A percentile compares a stretch with the other conserved stretches of the same genome.
Conservation (phyloP, 2,888 invertebrate species). For the Trachelus troglodyta region DNA sequence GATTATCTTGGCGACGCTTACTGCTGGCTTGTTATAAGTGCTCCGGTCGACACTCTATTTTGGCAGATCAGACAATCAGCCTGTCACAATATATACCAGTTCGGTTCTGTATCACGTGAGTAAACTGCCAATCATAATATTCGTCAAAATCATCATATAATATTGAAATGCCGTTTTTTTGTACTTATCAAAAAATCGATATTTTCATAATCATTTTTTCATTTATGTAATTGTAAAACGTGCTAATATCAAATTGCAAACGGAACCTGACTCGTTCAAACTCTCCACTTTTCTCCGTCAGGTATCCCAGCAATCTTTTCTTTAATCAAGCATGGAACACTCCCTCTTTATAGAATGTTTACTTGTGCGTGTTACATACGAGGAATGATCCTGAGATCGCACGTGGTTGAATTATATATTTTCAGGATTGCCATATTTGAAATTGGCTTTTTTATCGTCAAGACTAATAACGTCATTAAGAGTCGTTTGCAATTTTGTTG, state of each 20-base stretch:
- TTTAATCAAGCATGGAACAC: conserved; percentile 50
- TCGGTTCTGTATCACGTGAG: background rate
- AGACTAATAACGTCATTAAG: conserved; percentile 45
- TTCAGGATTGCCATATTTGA: conserved; percentile 34
- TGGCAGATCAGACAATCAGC: conserved; percentile 45
- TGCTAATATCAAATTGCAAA: conserved; percentile 46
- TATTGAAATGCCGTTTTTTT: background rate
- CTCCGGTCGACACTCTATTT: conserved; percentile 33
- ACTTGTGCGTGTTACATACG: background rate
- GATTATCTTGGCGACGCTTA: conserved; percentile 40
- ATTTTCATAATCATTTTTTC: background rate
- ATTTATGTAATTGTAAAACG: background rate
- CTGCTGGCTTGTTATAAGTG: background rate
- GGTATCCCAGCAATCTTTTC: conserved; percentile 50
- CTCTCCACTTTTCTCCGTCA: conserved; percentile 45
- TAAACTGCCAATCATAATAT: background rate
- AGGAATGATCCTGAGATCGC: background rate
- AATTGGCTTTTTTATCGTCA: conserved; percentile 55
- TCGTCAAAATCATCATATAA: background rate
- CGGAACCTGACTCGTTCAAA: conserved; percentile 50
- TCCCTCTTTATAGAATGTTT: background rate
- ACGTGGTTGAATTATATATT: background rate
- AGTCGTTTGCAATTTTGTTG: conserved; percentile 50
- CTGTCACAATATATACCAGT: conserved; percentile 51
- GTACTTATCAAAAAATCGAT: background rate